These are phyloP conservation scores for Notamacropus eugenii DNA, from an alignment of 2,797 vertebrate species.

Conservation along the genomic window DNA sequence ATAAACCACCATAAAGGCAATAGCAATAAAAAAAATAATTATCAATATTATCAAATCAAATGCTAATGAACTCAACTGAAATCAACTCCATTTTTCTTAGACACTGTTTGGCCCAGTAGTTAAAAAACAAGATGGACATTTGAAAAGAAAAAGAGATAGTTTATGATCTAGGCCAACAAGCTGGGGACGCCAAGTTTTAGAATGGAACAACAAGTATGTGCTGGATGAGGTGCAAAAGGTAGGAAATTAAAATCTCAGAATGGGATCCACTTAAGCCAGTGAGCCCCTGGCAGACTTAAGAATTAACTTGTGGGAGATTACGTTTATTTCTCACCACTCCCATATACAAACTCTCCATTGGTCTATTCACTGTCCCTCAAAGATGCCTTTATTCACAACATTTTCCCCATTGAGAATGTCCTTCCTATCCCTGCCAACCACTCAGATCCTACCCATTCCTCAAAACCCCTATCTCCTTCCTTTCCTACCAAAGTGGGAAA, in stretches of 20 bases:
- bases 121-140: neutral
- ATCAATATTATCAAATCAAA: neutral
- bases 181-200: neutral
- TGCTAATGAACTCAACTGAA: neutral
- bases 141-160: neutral
- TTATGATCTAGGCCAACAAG: neutral
- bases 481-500: neutral
- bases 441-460: neutral
- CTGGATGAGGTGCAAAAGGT: neutral
- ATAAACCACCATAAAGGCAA: neutral
- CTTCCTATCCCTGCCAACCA: neutral
- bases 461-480: no score
- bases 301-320: neutral
- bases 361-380: neutral
- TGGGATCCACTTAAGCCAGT: neutral
- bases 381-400: neutral
- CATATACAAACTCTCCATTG: neutral
- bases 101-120: neutral
- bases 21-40: neutral
- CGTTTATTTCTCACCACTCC: neutral
- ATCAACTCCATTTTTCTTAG: neutral
- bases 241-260: neutral
- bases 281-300: neutral
- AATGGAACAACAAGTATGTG: neutral
- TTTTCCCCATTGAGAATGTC: neutral